Base-by-base conservation (phyloP, 2,113 vertebrate genomes). In the Papio anubis region DNA sequence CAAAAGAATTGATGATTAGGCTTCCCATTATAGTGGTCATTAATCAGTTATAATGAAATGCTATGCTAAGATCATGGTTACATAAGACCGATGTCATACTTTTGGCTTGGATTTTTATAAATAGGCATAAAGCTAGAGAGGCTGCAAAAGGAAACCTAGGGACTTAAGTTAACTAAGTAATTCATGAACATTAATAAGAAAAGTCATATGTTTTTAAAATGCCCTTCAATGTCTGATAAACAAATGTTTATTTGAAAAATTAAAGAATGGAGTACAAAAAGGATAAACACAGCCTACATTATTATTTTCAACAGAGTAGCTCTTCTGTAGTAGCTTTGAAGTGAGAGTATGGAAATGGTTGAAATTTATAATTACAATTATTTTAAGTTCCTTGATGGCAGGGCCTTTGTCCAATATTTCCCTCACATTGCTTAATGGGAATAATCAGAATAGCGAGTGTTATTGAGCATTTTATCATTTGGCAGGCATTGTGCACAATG, bases 11-110 rank as follows among this genome's bases (percentile, higher is more conserved):
- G 95, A 83, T 92, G 13, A 97, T 87, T 87, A 92, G 70, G 94
- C 73, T 95, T 75, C 93, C 66, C 45, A 87, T 92, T 89, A 76
- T 92, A 88, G 96, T 98, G 97, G 96, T 96, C 0, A 35, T 93
- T 97, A 94, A 98, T 97, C 88, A 96, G 73, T 59, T 97, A 90
- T 94, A 98, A 91, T 97, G 97, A 88, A 94, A 92, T 45, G 94
- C 88, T 96, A 32, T 95, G 97, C 95, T 92, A 79, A 95, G 45
- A 91, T 84, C 40, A 38, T 90, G 38, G 45, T 48, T 93, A 52
- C 17, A 32, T 73, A 48, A 55, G 4, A 72, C 43, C 6, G 35
- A 88, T 82, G 86, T 93, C 38, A 75, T 57, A 76, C n/a, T 82
- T 86, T 85, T 87, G 59, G 14, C 38, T 25, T 83, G 55, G 68